Percentiles rank a stretch among this genome's conserved stretches.
These are phyloP conservation scores for Colossoma macropomum DNA, from an alignment of 2,113 vertebrate species.

Conservation along the genomic window DNA sequence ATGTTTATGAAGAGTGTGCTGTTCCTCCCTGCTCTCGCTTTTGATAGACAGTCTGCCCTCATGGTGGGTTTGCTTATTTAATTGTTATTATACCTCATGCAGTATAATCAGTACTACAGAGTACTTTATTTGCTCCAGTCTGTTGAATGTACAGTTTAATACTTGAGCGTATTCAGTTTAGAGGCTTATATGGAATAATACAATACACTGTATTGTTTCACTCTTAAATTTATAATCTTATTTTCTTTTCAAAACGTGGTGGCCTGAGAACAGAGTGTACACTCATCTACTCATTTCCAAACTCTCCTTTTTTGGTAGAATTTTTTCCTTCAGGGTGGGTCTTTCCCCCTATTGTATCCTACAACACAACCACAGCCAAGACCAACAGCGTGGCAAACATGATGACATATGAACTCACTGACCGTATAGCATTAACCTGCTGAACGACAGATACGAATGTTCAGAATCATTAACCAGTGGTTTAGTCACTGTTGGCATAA, in stretches of 20 bases:
- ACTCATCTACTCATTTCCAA: background rate
- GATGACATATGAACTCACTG: background rate
- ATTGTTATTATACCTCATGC: too few relatives aligned
- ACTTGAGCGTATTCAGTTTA: too few relatives aligned
- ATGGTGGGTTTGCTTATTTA: too few relatives aligned
- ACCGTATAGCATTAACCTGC: background rate
- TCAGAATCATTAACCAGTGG: conserved; percentile 45
- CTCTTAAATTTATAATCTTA: background rate
- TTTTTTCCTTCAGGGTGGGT: background rate
- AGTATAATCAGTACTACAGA: too few relatives aligned
- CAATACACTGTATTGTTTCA: too few relatives aligned
- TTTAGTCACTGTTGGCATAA: conserved; percentile 49
- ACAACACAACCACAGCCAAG: background rate
- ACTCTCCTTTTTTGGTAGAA: background rate
- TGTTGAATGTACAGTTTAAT: too few relatives aligned
- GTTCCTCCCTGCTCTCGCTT: too few relatives aligned
- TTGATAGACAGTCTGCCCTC: too few relatives aligned
- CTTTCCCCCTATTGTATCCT: background rate
- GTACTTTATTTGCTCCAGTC: too few relatives aligned
- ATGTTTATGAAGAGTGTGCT: too few relatives aligned
- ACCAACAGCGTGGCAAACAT: background rate
- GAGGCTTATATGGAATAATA: too few relatives aligned
- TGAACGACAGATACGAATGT: background rate
- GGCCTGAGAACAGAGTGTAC: background rate
- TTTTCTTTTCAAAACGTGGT: background rate